These are phyloP conservation scores for Gryon sp. DNA, from an alignment of 1,140 invertebrate species.

Conservation along the genomic window DNA sequence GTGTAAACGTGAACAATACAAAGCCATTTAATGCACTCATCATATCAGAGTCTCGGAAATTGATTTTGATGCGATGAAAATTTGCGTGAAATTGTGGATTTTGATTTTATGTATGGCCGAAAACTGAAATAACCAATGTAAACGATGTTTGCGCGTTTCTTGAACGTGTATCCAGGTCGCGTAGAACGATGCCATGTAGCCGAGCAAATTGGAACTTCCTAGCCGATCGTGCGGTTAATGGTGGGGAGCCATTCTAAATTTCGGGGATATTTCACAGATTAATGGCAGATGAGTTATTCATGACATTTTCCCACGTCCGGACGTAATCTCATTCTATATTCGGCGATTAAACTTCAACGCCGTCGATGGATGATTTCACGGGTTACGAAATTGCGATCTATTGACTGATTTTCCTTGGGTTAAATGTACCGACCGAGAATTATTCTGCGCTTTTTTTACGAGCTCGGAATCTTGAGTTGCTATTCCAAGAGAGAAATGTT, in stretches of 20 bases:
- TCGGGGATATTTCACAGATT: constrained; percentile 59
- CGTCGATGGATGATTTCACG: constrained; percentile 56
- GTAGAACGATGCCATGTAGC: constrained; percentile 30
- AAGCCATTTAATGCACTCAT: no score
- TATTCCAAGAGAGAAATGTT: constrained; percentile 31
- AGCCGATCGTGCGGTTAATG: constrained; percentile 61
- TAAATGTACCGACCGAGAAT: constrained; percentile 49
- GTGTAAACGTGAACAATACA: no score
- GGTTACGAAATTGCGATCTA: constrained; percentile 56
- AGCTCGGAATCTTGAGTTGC: constrained; percentile 36
- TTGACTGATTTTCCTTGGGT: constrained; percentile 49
- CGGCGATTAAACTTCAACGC: constrained; percentile 52
- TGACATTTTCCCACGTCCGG: constrained; percentile 55
- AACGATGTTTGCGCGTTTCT: constrained; percentile 2
- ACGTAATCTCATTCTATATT: constrained; percentile 57
- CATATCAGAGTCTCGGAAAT: constrained; percentile 1
- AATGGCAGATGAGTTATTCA: constrained; percentile 63
- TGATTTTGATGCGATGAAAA: background rate
- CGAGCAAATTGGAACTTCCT: constrained; percentile 58
- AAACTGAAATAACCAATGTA: constrained; percentile 11
- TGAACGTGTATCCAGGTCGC: constrained; percentile 27
- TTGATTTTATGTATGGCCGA: background rate
- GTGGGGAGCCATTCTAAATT: constrained; percentile 55
- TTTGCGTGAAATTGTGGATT: background rate
- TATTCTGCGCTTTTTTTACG: constrained; percentile 51